phyloP scores from a whole-genome alignment of 30 jellyfish, hydroid and myxozoan species.

The Turritopsis rubra region DNA sequence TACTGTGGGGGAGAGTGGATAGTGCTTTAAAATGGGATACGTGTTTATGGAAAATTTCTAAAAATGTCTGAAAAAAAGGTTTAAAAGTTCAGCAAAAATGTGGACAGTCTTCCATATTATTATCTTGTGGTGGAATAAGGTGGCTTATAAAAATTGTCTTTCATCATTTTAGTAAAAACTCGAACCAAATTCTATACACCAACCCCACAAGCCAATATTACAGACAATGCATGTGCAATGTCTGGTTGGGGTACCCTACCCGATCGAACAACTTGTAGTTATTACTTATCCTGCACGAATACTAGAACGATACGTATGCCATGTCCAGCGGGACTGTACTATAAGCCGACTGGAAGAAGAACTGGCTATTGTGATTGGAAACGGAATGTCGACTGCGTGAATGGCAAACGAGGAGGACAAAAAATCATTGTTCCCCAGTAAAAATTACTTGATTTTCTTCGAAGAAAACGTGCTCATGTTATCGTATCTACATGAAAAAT shows the following conservation, averaged over 20 bases:
- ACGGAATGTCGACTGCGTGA: background rate
- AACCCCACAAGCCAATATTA: background rate
- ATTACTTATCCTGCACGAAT: background rate
- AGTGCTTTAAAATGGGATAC: no score
- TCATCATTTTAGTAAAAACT: conserved; percentile 1
- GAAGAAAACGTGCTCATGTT: background rate
- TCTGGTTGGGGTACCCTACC: conserved; percentile 5
- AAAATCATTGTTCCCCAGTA: background rate
- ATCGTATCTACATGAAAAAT: no score
- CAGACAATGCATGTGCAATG: background rate
- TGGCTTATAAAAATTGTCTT: background rate
- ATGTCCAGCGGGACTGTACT: background rate
- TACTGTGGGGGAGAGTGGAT: no score
- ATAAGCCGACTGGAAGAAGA: background rate
- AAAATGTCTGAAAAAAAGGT: no score
- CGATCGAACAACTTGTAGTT: background rate
- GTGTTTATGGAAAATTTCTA: no score
- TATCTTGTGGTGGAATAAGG: background rate
- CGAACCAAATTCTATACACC: background rate
- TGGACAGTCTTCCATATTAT: background rate
- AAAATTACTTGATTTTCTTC: background rate
- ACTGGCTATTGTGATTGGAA: background rate
- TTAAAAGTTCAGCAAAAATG: no score
- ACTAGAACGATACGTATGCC: background rate
- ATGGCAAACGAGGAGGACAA: background rate